phyloP scores from a whole-genome alignment of 2,888 invertebrate genomes.

The Aphidius colemani region DNA sequence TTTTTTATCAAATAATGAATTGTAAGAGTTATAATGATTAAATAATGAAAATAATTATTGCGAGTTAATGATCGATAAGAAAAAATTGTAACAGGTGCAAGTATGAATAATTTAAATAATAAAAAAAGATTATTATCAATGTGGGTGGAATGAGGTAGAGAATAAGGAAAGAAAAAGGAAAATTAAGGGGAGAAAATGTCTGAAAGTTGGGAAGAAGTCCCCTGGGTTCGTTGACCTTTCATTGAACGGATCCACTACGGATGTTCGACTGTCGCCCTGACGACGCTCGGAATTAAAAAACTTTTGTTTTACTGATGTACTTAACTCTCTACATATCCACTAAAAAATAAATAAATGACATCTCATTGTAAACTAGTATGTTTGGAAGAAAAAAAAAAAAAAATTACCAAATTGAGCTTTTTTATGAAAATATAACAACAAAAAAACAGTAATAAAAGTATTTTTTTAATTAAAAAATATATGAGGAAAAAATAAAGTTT shows the following conservation, averaged over 20 bases:
- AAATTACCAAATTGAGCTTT: no score
- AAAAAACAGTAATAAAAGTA: no score
- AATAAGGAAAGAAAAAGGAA: not conserved
- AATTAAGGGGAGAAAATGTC: not conserved
- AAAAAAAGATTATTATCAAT: no score
- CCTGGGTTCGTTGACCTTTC: constrained; percentile 21
- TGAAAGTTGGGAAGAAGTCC: not conserved
- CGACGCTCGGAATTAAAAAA: constrained; percentile 37
- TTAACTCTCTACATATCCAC: constrained; percentile 23
- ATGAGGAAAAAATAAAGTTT: not conserved
- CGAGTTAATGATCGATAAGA: constrained; percentile 6
- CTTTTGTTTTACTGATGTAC: constrained; percentile 36
- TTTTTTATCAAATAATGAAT: no score
- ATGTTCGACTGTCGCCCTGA: constrained; percentile 18
- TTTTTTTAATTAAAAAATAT: not conserved
- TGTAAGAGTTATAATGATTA: no score
- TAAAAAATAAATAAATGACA: constrained; percentile 28
- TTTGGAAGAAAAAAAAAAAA: no score
- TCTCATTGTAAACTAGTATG: constrained; percentile 20
- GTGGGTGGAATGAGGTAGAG: no score
- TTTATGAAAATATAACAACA: no score
- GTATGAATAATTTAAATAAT: no score
- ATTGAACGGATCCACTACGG: constrained; percentile 25
- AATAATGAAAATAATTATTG: not conserved
- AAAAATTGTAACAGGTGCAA: constrained; percentile 5